Evolutionary conservation across 2,888 invertebrate genomes (phyloP).

Genomic region (Orchestes rusci): DNA sequence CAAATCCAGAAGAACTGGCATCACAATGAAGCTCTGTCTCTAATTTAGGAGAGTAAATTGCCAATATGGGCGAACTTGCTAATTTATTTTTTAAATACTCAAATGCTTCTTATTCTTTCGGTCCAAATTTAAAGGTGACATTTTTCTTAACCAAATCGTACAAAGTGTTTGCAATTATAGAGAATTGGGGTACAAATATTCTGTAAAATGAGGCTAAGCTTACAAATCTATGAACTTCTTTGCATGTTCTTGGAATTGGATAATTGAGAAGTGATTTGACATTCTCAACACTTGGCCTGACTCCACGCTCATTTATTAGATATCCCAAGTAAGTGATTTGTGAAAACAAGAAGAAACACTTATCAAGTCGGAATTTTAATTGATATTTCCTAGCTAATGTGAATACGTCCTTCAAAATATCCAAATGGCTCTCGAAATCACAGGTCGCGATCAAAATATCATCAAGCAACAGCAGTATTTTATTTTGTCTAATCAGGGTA

Average conservation of each 20-base stretch:
- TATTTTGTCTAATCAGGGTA: constrained; percentile 16
- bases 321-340: constrained; percentile 31
- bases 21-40: constrained; percentile 38
- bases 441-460: constrained; percentile 26
- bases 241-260: constrained; percentile 16
- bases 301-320: constrained; percentile 20
- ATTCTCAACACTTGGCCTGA: constrained; percentile 13
- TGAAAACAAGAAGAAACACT: constrained; percentile 28
- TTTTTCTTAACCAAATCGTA: constrained; percentile 29
- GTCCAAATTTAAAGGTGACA: constrained; percentile 27
- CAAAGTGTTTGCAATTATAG: constrained; percentile 30
- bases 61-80: constrained; percentile 30
- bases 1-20: constrained; percentile 34
- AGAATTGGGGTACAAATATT: constrained; percentile 20
- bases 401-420: constrained; percentile 23
- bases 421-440: constrained; percentile 23
- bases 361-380: constrained; percentile 27
- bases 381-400: constrained; percentile 15
- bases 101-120: constrained; percentile 21
- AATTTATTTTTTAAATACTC: no score
- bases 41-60: constrained; percentile 31
- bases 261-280: constrained; percentile 13
- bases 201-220: constrained; percentile 20
- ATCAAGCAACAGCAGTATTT: constrained; percentile 26
- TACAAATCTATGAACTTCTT: constrained; percentile 18